Evolutionary conservation across 1,140 invertebrate species (phyloP).

Genomic region (Protaetia brevitarsis): DNA sequence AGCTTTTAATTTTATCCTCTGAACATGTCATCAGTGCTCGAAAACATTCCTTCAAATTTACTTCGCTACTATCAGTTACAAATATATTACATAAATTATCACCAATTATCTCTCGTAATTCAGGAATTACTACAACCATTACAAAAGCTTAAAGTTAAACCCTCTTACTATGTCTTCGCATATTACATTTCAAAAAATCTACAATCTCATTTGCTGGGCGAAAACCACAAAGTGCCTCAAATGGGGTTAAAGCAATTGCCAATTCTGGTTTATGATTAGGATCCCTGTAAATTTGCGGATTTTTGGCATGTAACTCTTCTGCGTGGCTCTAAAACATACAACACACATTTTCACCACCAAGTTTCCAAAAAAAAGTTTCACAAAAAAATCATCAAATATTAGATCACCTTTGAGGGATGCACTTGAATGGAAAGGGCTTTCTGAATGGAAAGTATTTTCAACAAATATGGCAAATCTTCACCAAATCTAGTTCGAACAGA

Average conservation of each 20-base stretch:
- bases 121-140: constrained; percentile 60
- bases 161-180: neutral
- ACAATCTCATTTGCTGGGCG: constrained; percentile 78
- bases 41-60: constrained; percentile 65
- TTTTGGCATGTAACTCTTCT: constrained; percentile 67
- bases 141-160: constrained; percentile 10
- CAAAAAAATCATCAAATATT: constrained; percentile 24
- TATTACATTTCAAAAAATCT: constrained; percentile 61
- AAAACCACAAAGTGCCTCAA: constrained; percentile 95
- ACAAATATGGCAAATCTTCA: constrained; percentile 81
- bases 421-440: constrained; percentile 96
- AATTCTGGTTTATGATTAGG: constrained; percentile 98
- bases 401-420: constrained; percentile 90
- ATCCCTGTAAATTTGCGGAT: constrained; percentile 92
- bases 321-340: constrained; percentile 63
- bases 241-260: constrained; percentile 90
- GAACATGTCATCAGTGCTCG: constrained; percentile 68
- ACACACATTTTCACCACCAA: constrained; percentile 26
- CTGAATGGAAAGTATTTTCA: constrained; percentile 92
- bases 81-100: constrained; percentile 49
- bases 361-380: too few relatives aligned
- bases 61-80: constrained; percentile 42
- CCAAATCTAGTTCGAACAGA: constrained; percentile 66
- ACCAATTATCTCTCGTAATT: constrained; percentile 62
- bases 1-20: constrained; percentile 52